A percentile compares a stretch with the other conserved stretches of the same genome.
phyloP scores from a whole-genome alignment of 2,113 vertebrate species.

The Halcyon senegalensis region DNA sequence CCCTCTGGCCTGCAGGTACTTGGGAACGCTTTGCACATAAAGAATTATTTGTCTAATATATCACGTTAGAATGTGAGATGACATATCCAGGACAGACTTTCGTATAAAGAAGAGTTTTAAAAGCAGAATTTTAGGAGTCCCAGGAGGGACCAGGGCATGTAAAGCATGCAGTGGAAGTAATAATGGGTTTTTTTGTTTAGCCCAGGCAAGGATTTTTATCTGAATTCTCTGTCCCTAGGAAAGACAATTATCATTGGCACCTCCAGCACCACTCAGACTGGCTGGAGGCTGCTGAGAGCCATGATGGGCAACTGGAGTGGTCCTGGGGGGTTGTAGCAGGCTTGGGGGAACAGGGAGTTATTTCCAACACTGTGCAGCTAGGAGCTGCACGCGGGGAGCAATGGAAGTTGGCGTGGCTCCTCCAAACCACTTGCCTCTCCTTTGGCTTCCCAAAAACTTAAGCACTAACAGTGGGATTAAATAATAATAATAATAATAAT shows the following conservation, averaged over 20 bases:
- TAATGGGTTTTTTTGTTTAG: neutral
- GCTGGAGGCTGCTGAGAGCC: neutral
- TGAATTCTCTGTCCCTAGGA: neutral
- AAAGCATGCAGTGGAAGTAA: neutral
- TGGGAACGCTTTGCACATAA: slow-evolving; percentile 12
- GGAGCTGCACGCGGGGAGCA: neutral
- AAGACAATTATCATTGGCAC: neutral
- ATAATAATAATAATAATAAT: neutral
- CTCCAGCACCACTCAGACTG: neutral
- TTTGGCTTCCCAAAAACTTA: neutral
- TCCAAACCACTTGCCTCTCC: neutral
- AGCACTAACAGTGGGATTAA: neutral
- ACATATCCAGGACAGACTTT: slow-evolving; percentile 56
- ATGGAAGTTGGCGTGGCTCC: neutral
- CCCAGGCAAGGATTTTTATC: neutral
- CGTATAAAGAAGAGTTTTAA: slow-evolving; percentile 26
- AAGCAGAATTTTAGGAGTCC: slow-evolving; percentile 41
- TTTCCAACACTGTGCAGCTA: neutral
- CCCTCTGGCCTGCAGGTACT: slow-evolving; percentile 52
- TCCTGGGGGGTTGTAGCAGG: neutral
- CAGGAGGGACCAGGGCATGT: neutral
- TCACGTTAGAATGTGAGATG: slow-evolving; percentile 45
- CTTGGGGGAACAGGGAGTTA: neutral
- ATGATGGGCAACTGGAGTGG: rapidly evolving
- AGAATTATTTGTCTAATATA: slow-evolving; percentile 53